Conservation (phyloP, 2,797 vertebrate species). For the Sebastes oblongus region DNA sequence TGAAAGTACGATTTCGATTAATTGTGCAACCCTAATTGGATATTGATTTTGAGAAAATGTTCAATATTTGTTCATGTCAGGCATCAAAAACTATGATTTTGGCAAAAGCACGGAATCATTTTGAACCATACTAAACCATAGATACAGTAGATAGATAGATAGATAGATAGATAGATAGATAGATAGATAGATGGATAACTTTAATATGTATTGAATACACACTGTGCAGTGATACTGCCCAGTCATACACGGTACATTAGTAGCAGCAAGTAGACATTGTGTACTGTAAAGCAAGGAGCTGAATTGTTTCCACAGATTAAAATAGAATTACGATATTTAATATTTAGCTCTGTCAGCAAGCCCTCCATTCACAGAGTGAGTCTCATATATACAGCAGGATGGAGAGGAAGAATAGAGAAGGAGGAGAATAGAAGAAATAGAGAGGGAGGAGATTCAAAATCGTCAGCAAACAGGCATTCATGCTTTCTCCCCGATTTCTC, state of each 20-base stretch:
- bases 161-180: background rate
- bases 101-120: background rate
- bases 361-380: background rate
- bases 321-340: background rate
- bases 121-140: background rate
- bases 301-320: background rate
- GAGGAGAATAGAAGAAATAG: constrained; percentile 49
- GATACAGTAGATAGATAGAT: background rate
- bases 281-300: background rate
- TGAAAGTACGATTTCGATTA: background rate
- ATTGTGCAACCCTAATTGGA: background rate
- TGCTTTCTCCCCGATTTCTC: constrained; percentile 53
- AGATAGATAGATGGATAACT: background rate
- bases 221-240: background rate
- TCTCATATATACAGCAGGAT: background rate
- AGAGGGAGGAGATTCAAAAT: constrained; percentile 68
- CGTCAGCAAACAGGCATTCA: constrained; percentile 70
- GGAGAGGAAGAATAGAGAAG: constrained; percentile 30
- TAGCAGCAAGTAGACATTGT: background rate
- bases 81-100: background rate
- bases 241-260: background rate
- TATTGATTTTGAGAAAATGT: background rate
- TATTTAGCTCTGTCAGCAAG: background rate
- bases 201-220: background rate
- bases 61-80: background rate